Conservation (phyloP, 2,113 vertebrate species). For the Montifringilla adamsi region DNA sequence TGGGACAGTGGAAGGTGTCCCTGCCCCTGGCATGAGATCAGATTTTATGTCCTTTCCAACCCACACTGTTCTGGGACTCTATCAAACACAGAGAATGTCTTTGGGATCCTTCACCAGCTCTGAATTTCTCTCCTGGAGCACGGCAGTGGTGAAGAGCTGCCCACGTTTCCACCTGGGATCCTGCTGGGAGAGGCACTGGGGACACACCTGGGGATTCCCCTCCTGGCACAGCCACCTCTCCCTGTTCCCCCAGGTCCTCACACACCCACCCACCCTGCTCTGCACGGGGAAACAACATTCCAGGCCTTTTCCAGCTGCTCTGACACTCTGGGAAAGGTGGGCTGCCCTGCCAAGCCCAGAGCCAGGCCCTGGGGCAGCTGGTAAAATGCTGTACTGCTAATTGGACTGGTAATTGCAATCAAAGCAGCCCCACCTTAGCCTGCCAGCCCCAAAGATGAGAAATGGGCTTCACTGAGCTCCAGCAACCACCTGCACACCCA, state of each 20-base stretch:
- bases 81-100: accelerated
- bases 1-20: not conserved
- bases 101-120: not conserved
- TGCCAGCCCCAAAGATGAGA: not conserved
- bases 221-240: not conserved
- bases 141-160: not conserved
- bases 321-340: not conserved
- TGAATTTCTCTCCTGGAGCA: not conserved
- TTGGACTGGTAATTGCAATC: accelerated
- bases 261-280: not conserved
- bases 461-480: accelerated
- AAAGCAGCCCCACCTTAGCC: accelerated
- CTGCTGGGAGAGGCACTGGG: not conserved
- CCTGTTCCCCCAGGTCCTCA: accelerated
- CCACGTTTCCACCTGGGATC: accelerated
- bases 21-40: not conserved
- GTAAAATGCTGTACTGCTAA: accelerated
- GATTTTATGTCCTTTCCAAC: not conserved
- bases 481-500: not conserved
- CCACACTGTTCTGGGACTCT: not conserved
- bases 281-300: not conserved
- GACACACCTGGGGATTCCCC: not conserved
- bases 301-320: accelerated
- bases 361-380: not conserved
- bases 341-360: not conserved